Conservation (phyloP, 2,113 vertebrate genomes). For the Apaloderma vittatum region DNA sequence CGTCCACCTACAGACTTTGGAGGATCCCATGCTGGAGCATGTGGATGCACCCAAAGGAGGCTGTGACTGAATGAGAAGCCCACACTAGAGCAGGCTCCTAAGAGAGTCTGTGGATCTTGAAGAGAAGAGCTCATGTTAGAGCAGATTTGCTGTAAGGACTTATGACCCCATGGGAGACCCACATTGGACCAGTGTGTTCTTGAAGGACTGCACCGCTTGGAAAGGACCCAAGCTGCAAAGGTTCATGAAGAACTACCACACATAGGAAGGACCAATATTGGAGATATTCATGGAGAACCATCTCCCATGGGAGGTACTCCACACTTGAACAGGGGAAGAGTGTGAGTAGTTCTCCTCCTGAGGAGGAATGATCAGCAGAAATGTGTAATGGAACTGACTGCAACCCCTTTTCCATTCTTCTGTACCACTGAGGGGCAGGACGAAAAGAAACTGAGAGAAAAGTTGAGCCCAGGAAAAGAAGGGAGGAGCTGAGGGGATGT, state of each 20-base stretch:
- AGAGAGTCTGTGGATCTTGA: too few relatives aligned
- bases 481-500: neutral
- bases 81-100: neutral
- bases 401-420: too few relatives aligned
- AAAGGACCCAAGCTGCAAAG: neutral
- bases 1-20: neutral
- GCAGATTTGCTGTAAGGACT: neutral
- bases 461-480: neutral
- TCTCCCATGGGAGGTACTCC: neutral
- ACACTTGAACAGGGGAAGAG: too few relatives aligned
- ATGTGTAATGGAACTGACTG: neutral
- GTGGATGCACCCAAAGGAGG: neutral
- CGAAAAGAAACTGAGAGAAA: neutral
- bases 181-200: neutral
- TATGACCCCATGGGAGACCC: neutral
- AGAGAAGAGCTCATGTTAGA: neutral
- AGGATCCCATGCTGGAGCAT: neutral
- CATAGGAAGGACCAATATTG: neutral
- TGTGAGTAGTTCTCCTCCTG: neutral
- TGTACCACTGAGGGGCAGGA: neutral
- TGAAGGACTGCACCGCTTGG: neutral
- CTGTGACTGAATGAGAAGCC: neutral
- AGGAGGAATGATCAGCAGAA: neutral
- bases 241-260: neutral
- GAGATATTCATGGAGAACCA: neutral